These are phyloP conservation scores for Ahaetulla prasina DNA, from an alignment of 2,113 vertebrate genomes.

Conservation along the genomic window DNA sequence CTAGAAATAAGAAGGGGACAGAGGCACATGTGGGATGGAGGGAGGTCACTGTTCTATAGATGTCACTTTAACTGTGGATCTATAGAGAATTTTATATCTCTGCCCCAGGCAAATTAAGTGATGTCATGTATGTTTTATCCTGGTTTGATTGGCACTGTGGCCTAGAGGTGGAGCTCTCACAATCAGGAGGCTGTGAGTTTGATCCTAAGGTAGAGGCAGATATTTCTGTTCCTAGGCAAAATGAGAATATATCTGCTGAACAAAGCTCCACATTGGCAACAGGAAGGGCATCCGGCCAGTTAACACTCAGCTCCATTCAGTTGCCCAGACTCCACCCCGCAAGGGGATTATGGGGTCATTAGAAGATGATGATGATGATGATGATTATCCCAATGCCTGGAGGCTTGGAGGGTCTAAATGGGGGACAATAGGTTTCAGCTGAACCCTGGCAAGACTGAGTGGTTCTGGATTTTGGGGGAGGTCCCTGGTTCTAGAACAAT, in stretches of 20 bases:
- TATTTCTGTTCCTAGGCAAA: too few species aligned
- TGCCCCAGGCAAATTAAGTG: not conserved
- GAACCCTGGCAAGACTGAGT: not conserved
- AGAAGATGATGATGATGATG: too few species aligned
- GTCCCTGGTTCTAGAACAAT: not conserved
- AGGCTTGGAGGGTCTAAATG: not conserved
- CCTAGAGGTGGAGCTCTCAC: too few species aligned
- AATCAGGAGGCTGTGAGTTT: too few species aligned
- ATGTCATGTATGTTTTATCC: not conserved
- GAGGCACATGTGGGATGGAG: not conserved
- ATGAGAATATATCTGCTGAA: too few species aligned
- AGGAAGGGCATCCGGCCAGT: too few species aligned
- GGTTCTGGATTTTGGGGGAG: not conserved
- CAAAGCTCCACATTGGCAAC: too few species aligned
- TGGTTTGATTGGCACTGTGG: not conserved
- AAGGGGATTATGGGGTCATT: too few species aligned
- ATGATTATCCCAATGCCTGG: not conserved
- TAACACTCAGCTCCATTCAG: too few species aligned
- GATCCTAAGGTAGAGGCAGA: too few species aligned
- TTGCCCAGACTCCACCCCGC: too few species aligned
- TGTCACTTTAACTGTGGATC: not conserved
- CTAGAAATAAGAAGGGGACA: not conserved
- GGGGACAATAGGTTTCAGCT: not conserved
- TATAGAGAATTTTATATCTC: not conserved
- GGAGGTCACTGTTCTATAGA: not conserved